phyloP scores from a whole-genome alignment of 2,888 invertebrate species.

The Euzophera pinguis region DNA sequence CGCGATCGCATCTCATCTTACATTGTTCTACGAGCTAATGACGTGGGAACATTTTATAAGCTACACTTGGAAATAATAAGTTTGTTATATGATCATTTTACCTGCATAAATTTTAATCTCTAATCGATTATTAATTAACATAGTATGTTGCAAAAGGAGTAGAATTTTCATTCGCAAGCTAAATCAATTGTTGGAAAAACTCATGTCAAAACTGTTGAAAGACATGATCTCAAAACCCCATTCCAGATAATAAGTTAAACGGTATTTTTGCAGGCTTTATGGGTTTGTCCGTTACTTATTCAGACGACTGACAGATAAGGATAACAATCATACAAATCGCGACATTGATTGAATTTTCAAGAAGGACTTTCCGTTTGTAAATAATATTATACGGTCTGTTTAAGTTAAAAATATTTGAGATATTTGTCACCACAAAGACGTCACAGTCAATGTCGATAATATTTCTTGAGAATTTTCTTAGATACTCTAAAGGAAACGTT shows the following conservation, averaged over 20 bases:
- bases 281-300: slow-evolving; percentile 61
- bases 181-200: slow-evolving; percentile 17
- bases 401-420: neutral
- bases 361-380: slow-evolving; percentile 33
- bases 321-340: slow-evolving; percentile 55
- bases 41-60: slow-evolving; percentile 33
- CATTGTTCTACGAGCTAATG: slow-evolving; percentile 32
- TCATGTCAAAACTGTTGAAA: slow-evolving; percentile 15
- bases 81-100: slow-evolving; percentile 12
- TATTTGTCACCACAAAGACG: neutral
- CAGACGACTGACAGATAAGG: slow-evolving; percentile 62
- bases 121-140: slow-evolving; percentile 9
- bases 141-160: neutral
- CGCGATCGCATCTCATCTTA: slow-evolving; percentile 23
- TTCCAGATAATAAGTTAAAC: slow-evolving; percentile 61
- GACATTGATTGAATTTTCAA: slow-evolving; percentile 57
- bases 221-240: slow-evolving; percentile 56
- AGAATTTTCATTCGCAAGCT: neutral
- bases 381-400: neutral
- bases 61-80: slow-evolving; percentile 12
- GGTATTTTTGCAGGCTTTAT: slow-evolving; percentile 61
- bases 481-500: slow-evolving; percentile 26
- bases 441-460: neutral
- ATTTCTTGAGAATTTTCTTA: too few species aligned
- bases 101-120: slow-evolving; percentile 3